These are phyloP conservation scores for Marronus borbonicus DNA, from an alignment of 2,888 invertebrate genomes.

Conservation along the genomic window DNA sequence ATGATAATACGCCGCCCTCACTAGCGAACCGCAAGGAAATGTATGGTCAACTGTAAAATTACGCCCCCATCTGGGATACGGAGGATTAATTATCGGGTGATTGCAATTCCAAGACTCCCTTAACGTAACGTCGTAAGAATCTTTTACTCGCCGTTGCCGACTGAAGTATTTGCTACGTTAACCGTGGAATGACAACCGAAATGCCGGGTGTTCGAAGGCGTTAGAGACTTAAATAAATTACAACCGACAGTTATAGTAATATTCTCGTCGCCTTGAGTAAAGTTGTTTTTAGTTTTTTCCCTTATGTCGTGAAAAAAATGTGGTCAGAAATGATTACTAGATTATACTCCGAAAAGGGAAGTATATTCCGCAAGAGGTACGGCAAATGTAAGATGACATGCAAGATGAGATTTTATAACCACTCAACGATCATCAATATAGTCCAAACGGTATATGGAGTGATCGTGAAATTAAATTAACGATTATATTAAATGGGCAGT, in stretches of 20 bases:
- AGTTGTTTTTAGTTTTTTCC: too few relatives aligned
- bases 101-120: not conserved
- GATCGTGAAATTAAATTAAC: too few relatives aligned
- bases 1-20: too few relatives aligned
- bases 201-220: not conserved
- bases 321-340: too few relatives aligned
- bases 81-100: conserved; percentile 3
- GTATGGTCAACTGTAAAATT: conserved; percentile 1
- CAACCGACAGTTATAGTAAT: not conserved
- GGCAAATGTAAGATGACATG: too few relatives aligned
- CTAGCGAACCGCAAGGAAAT: not conserved
- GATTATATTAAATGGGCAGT: too few relatives aligned
- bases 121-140: not conserved
- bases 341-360: too few relatives aligned
- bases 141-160: not conserved
- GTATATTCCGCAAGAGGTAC: too few relatives aligned
- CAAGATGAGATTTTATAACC: too few relatives aligned
- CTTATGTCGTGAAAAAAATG: too few relatives aligned
- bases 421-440: too few relatives aligned
- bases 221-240: conserved; percentile 23
- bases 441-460: too few relatives aligned
- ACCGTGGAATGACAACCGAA: not conserved
- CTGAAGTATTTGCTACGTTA: not conserved
- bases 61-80: not conserved
- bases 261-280: not conserved